Base-by-base conservation (phyloP, 2,888 invertebrate species). In the Acanthococcus lagerstroemiae region DNA sequence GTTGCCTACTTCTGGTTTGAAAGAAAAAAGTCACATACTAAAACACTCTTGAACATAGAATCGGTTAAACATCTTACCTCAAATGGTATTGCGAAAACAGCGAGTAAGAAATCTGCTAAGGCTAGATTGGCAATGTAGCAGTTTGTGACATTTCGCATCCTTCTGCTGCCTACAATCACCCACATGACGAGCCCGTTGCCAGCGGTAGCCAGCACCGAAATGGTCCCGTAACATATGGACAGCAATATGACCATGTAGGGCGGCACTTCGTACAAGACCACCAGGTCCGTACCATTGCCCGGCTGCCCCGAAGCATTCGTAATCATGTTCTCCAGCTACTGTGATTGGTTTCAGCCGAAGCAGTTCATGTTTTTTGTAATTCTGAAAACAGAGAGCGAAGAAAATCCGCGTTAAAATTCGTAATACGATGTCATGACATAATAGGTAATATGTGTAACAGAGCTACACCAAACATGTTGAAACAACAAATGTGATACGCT, bases 41-140 rank as follows among this genome's bases (percentile, higher is more conserved):
- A n/a, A n/a, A n/a, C n/a, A n/a, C n/a, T n/a, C n/a, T n/a, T n/a
- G n/a, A n/a, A n/a, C n/a, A n/a, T n/a, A n/a, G n/a, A n/a, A n/a
- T n/a, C n/a, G n/a, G n/a, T n/a, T n/a, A n/a, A n/a, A n/a, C n/a
- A n/a, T n/a, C 70, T 75, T 73, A 82, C 82, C 79, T 82, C 82
- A 79, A 92, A 91, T 70, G 91, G 91, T 74, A 90, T 87, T 68
- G 87, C 85, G 74, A 91, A 89, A 72, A 90, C 79, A 68, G 88
- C 90, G 74, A 91, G 89, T 69, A 89, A 84, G 73, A 91, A 88
- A 75, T 91, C 91, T 19, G 90, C 90, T 70, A 88, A 78, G 4
- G 91, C 90, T 74, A 92, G 78, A 78, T 91, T 91, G 17, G 88
- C 87, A 55, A 91, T 89, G 76, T 88, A 90, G 76, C 87, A 87